phyloP scores from a whole-genome alignment of 2,888 invertebrate species.

The Nomada goodeniana region DNA sequence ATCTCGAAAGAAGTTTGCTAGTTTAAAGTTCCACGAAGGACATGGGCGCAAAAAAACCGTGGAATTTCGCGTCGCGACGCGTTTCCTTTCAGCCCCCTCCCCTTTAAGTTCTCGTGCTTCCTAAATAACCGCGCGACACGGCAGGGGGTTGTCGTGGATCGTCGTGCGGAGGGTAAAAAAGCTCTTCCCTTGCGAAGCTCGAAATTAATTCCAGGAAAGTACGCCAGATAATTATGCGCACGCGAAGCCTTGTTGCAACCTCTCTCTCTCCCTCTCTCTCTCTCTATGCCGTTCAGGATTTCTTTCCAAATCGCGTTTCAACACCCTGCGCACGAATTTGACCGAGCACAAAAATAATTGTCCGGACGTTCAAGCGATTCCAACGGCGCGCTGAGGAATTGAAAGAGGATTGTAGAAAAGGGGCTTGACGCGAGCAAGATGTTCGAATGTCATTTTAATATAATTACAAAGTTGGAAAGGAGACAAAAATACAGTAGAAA shows the following conservation, averaged over 20 bases:
- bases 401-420: too few species aligned
- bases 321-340: too few species aligned
- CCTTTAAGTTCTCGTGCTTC: slow-evolving; percentile 37
- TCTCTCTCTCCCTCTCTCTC: too few species aligned
- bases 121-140: slow-evolving; percentile 44
- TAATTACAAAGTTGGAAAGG: too few species aligned
- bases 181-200: slow-evolving; percentile 57
- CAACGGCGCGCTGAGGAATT: too few species aligned
- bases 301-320: too few species aligned
- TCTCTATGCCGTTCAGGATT: too few species aligned
- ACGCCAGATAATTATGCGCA: slow-evolving; percentile 73
- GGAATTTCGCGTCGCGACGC: slow-evolving; percentile 23
- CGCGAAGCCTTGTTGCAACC: slow-evolving; percentile 65
- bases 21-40: slow-evolving; percentile 9
- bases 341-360: too few species aligned
- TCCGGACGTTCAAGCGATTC: too few species aligned
- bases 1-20: background rate
- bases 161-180: slow-evolving; percentile 50
- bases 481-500: background rate
- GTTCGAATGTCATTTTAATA: too few species aligned
- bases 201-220: slow-evolving; percentile 76
- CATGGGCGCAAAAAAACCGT: slow-evolving; percentile 6
- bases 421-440: too few species aligned
- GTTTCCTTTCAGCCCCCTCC: slow-evolving; percentile 7
- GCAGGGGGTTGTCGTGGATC: slow-evolving; percentile 20